A percentile compares a stretch with the other conserved stretches of the same genome.
phyloP scores from a whole-genome alignment of 2,797 vertebrate genomes.

The Dryobates pubescens region DNA sequence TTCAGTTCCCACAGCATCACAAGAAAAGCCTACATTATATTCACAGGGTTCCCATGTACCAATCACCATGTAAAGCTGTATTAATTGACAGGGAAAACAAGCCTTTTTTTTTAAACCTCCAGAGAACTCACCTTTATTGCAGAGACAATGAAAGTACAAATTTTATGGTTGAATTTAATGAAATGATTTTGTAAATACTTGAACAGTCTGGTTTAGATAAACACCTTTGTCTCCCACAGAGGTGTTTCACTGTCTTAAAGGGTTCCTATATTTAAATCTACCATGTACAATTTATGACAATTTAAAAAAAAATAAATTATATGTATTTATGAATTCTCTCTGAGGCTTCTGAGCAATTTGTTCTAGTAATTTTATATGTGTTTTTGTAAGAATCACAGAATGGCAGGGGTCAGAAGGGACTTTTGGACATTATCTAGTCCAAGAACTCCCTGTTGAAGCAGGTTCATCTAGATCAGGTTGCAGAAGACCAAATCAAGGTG shows the following conservation, averaged over 20 bases:
- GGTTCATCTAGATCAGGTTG: too few species aligned
- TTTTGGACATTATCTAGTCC: too few species aligned
- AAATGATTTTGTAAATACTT: neutral
- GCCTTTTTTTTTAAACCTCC: neutral
- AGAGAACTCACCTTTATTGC: neutral
- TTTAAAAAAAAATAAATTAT: fast-evolving
- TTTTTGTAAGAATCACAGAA: neutral
- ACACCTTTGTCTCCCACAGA: neutral
- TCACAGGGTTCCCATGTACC: neutral
- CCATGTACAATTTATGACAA: neutral
- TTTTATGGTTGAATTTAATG: neutral
- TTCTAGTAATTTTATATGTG: neutral
- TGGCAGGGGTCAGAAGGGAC: too few species aligned
- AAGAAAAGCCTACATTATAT: neutral
- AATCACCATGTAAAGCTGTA: neutral
- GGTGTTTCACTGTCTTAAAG: neutral
- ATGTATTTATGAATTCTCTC: neutral
- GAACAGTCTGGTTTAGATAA: neutral
- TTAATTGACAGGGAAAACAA: neutral
- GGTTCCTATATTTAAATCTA: neutral
- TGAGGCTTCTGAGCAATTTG: neutral
- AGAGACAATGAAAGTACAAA: neutral
- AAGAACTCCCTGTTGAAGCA: too few species aligned
- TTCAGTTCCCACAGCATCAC: neutral
- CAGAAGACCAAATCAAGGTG: too few species aligned